phyloP scores from a whole-genome alignment of 2,113 vertebrate genomes.

The Halcyon malimbica region DNA sequence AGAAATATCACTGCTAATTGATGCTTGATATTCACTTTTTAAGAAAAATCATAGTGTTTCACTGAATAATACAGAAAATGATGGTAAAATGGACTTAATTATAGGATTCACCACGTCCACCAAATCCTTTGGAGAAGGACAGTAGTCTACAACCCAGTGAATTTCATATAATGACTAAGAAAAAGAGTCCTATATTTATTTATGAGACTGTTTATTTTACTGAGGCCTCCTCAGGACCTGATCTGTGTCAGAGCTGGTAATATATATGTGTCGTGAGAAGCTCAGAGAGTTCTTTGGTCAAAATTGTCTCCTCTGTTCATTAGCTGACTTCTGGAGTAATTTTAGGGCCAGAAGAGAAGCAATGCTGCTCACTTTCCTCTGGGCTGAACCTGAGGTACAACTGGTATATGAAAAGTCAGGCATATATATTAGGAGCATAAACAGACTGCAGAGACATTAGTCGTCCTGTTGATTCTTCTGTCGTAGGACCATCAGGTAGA shows the following conservation, averaged over 20 bases:
- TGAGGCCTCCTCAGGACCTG: accelerated
- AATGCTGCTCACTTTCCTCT: not conserved
- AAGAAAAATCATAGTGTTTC: not conserved
- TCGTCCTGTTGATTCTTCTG: not conserved
- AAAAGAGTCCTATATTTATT: not conserved
- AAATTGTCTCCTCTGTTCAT: not conserved
- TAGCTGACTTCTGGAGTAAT: not conserved
- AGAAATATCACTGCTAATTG: not conserved
- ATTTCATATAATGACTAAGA: not conserved
- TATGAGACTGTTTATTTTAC: not conserved
- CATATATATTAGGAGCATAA: not conserved
- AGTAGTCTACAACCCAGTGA: not conserved
- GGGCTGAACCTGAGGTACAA: not conserved
- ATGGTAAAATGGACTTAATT: not conserved
- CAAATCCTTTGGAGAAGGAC: not conserved
- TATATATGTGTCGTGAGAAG: not conserved
- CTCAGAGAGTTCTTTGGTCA: not conserved
- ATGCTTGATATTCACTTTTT: not conserved
- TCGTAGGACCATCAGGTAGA: not conserved
- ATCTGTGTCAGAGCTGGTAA: not conserved
- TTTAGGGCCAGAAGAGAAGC: not conserved
- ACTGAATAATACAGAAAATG: not conserved
- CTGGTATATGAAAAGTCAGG: not conserved
- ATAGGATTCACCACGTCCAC: not conserved
- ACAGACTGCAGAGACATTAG: not conserved